Evolutionary conservation across 92 coral and sea anemone genomes (phyloP).

Genomic region (Micromussa lordhowensis): DNA sequence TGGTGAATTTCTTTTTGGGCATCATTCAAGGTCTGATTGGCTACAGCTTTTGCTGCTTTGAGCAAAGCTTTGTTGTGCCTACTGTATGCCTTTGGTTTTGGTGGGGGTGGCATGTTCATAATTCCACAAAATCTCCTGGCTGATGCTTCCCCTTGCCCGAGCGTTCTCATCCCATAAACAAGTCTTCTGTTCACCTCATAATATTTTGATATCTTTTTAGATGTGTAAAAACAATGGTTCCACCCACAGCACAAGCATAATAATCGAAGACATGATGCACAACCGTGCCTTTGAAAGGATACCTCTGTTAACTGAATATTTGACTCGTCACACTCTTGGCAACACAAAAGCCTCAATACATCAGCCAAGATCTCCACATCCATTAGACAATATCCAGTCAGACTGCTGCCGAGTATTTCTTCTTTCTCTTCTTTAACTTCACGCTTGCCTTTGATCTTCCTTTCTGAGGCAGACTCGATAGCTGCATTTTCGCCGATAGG

Average conservation of each 20-base stretch:
- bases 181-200: slow-evolving; percentile 63
- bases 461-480: slow-evolving; percentile 42
- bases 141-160: slow-evolving; percentile 41
- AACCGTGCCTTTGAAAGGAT: slow-evolving; percentile 15
- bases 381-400: slow-evolving; percentile 46
- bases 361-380: slow-evolving; percentile 48
- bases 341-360: slow-evolving; percentile 29
- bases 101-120: slow-evolving; percentile 71
- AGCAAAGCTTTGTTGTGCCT: slow-evolving; percentile 30
- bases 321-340: slow-evolving; percentile 53
- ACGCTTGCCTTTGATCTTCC: slow-evolving; percentile 34
- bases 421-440: slow-evolving; percentile 19
- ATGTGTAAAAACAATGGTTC: slow-evolving; percentile 39
- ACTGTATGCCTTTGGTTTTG: slow-evolving; percentile 33
- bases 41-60: too few species aligned
- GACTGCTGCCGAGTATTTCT: slow-evolving; percentile 21
- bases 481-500: background rate
- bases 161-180: slow-evolving; percentile 60
- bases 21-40: slow-evolving; percentile 19
- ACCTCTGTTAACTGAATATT: slow-evolving; percentile 34
- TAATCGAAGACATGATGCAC: slow-evolving; percentile 40
- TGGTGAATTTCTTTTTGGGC: slow-evolving; percentile 37
- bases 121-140: slow-evolving; percentile 46
- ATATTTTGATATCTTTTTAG: slow-evolving; percentile 22
- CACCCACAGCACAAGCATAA: slow-evolving; percentile 56